Conservation (phyloP, 2,888 invertebrate species). For the Rhamphomyia laevipes region DNA sequence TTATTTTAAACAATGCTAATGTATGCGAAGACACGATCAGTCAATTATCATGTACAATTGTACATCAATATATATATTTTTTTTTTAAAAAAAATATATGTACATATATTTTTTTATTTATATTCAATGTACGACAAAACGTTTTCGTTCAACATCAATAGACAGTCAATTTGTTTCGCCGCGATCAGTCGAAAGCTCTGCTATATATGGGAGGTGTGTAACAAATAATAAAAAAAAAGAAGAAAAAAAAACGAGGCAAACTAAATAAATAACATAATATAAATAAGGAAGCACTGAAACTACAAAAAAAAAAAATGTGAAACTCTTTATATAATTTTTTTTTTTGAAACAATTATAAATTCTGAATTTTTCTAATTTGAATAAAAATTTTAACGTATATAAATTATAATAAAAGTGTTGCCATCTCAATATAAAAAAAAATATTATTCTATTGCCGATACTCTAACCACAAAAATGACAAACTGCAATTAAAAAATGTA, state of each 20-base stretch:
- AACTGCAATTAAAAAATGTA: too few species aligned
- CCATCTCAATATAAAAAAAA: too few species aligned
- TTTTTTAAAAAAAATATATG: neutral
- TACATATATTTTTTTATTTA: neutral
- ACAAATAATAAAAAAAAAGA: conserved; percentile 2
- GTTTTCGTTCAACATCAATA: neutral
- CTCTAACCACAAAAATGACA: too few species aligned
- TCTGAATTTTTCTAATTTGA: too few species aligned
- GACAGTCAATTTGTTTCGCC: neutral
- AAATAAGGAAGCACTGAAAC: neutral
- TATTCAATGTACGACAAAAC: neutral
- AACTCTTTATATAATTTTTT: too few species aligned
- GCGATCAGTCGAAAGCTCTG: neutral
- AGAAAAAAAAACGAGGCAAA: neutral
- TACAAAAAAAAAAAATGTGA: too few species aligned
- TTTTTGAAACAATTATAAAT: too few species aligned
- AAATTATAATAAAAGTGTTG: too few species aligned
- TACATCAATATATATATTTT: neutral
- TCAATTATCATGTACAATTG: neutral
- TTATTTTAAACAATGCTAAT: neutral
- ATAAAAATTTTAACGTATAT: too few species aligned
- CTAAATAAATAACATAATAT: neutral
- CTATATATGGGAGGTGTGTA: conserved; percentile 2
- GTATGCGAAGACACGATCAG: conserved; percentile 1
- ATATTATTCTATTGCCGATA: too few species aligned